phyloP scores from a whole-genome alignment of 2,113 vertebrate genomes.

The Orcinus orca region DNA sequence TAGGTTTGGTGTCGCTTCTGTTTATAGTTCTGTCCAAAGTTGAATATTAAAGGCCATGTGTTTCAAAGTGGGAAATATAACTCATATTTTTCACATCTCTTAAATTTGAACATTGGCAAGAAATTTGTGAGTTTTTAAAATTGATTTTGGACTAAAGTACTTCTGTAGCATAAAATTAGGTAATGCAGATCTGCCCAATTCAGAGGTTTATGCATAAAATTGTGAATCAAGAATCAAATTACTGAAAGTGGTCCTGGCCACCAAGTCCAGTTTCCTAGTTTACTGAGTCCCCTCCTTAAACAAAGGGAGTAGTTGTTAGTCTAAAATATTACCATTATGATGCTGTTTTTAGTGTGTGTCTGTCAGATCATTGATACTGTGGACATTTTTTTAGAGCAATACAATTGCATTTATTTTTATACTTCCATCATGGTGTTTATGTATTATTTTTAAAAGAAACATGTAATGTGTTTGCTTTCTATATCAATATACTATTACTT shows the following conservation, averaged over 20 bases:
- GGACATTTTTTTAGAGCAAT: neutral
- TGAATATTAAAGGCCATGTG: neutral
- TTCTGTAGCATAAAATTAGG: neutral
- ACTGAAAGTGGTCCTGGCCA: slow-evolving; percentile 12
- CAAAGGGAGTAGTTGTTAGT: slow-evolving; percentile 1
- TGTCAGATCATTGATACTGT: neutral
- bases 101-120: slow-evolving; percentile 17
- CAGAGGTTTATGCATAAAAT: slow-evolving; percentile 5
- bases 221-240: slow-evolving; percentile 35
- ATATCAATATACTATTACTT: neutral
- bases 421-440: neutral
- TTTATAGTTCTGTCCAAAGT: neutral
- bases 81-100: neutral
- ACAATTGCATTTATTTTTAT: slow-evolving; percentile 22
- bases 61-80: slow-evolving; percentile 25
- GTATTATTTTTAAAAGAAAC: neutral
- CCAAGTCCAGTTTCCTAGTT: slow-evolving; percentile 19
- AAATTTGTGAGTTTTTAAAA: neutral
- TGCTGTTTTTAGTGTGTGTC: neutral
- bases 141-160: slow-evolving; percentile 21
- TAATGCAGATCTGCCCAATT: neutral
- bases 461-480: neutral
- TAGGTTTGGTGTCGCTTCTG: neutral
- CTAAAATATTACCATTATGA: slow-evolving; percentile 1
- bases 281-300: neutral